phyloP scores from a whole-genome alignment of 2,797 vertebrate species.

The Rachycentron canadum region DNA sequence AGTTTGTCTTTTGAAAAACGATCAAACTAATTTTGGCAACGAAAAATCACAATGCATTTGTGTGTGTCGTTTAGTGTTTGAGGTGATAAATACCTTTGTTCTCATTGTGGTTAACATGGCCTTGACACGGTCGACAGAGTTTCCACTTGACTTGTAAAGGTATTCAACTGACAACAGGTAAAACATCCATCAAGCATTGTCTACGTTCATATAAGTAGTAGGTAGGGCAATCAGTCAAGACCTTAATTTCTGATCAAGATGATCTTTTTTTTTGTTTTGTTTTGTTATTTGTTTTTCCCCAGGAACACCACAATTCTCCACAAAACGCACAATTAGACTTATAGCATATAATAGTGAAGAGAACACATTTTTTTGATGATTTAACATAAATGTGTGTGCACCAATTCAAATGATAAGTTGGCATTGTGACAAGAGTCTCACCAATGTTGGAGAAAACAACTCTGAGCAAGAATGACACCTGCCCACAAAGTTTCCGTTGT shows the following conservation, averaged over 20 bases:
- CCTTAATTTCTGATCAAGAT: too few species aligned
- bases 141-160: background rate
- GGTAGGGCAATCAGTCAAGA: too few species aligned
- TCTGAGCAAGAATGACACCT: slow-evolving; percentile 1
- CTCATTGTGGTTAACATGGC: background rate
- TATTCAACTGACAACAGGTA: background rate
- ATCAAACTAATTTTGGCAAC: background rate
- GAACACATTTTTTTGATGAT: background rate
- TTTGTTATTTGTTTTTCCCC: too few species aligned
- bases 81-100: background rate
- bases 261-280: too few species aligned
- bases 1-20: background rate
- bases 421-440: background rate
- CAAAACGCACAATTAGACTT: background rate
- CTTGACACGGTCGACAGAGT: background rate
- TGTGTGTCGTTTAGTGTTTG: background rate
- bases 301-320: background rate
- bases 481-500: slow-evolving; percentile 58
- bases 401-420: background rate
- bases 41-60: background rate
- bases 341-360: background rate
- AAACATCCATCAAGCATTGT: background rate
- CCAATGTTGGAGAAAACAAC: background rate
- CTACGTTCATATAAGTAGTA: too few species aligned
- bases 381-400: background rate